These are phyloP conservation scores for Delia radicum DNA, from an alignment of 1,140 invertebrate species.

Conservation along the genomic window DNA sequence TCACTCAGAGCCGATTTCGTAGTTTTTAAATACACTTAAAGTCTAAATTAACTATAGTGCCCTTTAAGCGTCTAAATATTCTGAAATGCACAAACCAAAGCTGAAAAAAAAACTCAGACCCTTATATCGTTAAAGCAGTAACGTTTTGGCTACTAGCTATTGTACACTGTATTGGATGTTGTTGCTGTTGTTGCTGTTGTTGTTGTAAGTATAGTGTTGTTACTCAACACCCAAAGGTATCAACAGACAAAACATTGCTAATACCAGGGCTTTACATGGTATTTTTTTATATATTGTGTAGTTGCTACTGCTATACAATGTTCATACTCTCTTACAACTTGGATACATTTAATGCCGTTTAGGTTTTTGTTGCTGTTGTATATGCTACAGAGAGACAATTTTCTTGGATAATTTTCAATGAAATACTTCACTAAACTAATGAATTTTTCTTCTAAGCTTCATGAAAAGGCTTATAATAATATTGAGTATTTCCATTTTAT, in stretches of 20 bases:
- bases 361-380: not conserved
- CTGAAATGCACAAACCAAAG: too few species aligned
- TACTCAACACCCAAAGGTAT: constrained; percentile 19
- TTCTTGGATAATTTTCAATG: not conserved
- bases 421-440: too few species aligned
- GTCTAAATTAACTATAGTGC: too few species aligned
- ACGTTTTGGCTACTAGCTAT: too few species aligned
- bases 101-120: too few species aligned
- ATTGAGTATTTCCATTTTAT: too few species aligned
- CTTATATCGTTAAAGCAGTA: too few species aligned
- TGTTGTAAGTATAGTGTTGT: not conserved
- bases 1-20: too few species aligned
- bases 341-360: not conserved
- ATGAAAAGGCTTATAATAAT: too few species aligned
- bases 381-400: not conserved
- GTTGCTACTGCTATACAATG: not conserved
- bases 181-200: not conserved
- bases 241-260: constrained; percentile 2
- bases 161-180: not conserved
- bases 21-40: too few species aligned
- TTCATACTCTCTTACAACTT: not conserved
- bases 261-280: constrained; percentile 13
- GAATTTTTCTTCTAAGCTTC: too few species aligned
- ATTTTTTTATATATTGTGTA: not conserved
- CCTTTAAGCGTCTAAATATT: too few species aligned